These are phyloP conservation scores for Hemicentrotus pulcherrimus DNA, from an alignment of 35 echinoderm and acorn worm genomes.

Conservation along the genomic window DNA sequence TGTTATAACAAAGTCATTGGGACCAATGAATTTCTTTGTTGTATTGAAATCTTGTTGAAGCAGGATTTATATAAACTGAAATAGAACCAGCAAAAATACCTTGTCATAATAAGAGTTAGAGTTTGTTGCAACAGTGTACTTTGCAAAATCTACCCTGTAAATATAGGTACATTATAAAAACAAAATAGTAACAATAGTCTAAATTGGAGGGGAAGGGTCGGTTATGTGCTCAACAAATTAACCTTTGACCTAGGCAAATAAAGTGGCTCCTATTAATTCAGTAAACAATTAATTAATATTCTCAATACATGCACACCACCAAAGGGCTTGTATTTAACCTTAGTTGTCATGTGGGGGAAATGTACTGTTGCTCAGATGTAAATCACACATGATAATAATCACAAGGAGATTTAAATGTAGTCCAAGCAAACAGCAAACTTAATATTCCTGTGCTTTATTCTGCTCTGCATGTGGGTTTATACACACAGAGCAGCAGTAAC, in stretches of 20 bases:
- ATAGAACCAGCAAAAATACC: too few relatives aligned
- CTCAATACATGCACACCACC: neutral
- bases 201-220: neutral
- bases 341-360: neutral
- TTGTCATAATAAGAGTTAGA: too few relatives aligned
- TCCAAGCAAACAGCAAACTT: neutral
- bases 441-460: constrained; percentile 49
- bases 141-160: too few relatives aligned
- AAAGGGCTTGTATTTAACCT: neutral
- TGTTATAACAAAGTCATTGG: too few relatives aligned
- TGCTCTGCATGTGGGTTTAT: constrained; percentile 21
- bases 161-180: neutral
- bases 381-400: neutral
- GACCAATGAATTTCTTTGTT: too few relatives aligned
- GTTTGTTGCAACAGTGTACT: too few relatives aligned
- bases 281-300: neutral
- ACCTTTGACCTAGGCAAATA: neutral
- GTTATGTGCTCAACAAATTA: neutral
- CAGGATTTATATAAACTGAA: too few relatives aligned
- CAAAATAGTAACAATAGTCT: neutral
- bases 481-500: constrained; percentile 44
- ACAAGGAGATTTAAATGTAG: neutral
- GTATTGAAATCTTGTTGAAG: too few relatives aligned
- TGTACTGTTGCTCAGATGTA: neutral
- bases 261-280: neutral